A percentile compares a stretch with the other conserved stretches of the same genome.
phyloP scores from a whole-genome alignment of 2,113 vertebrate species.

The Eclectus roratus region DNA sequence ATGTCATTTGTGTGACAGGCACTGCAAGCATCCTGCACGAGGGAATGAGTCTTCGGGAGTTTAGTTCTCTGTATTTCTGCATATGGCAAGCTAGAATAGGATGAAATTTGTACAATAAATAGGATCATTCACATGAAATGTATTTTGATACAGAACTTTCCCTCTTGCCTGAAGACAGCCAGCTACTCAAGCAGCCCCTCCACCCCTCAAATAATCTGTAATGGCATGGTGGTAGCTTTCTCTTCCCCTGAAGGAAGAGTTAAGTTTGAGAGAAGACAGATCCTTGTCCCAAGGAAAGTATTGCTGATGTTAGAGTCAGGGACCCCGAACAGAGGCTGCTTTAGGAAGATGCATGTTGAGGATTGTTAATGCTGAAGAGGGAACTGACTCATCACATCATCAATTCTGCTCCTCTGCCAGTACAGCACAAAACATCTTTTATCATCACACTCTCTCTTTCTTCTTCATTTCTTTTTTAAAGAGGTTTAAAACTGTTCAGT shows the following conservation, averaged over 20 bases:
- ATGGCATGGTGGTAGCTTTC: neutral
- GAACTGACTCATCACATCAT: constrained; percentile 50
- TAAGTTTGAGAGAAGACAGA: constrained; percentile 15
- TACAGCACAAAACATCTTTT: constrained; percentile 31
- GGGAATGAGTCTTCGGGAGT: neutral
- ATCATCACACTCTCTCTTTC: neutral
- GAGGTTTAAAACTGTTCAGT: neutral
- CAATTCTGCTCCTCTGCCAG: constrained; percentile 37
- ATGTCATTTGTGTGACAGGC: neutral
- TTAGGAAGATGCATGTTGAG: neutral
- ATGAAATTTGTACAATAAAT: neutral
- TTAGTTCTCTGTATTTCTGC: neutral
- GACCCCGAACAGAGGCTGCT: constrained; percentile 6
- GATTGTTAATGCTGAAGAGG: neutral
- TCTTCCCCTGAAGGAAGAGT: neutral
- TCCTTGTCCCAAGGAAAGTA: constrained; percentile 1
- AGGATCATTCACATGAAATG: neutral
- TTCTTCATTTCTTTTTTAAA: neutral
- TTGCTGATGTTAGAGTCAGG: neutral
- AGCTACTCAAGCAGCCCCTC: neutral
- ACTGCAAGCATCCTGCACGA: neutral
- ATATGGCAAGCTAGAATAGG: neutral
- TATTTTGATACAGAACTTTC: neutral
- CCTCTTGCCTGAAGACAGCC: neutral
- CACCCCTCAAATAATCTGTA: neutral